Conservation (phyloP, 2,113 vertebrate genomes). For the Mus musculus region DNA sequence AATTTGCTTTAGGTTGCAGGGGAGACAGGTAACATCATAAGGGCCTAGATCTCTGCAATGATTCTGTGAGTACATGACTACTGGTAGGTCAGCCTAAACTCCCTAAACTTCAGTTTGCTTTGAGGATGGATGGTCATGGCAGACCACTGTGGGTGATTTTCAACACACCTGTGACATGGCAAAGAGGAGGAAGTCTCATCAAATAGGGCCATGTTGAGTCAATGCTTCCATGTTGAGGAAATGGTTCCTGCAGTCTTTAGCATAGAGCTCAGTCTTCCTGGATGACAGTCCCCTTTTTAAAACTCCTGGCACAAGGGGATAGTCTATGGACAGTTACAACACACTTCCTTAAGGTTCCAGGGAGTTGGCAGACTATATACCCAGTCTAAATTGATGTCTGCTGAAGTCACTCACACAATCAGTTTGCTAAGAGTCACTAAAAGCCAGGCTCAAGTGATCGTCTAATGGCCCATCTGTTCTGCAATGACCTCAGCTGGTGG, state of each 20-base stretch:
- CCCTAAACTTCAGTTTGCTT: not conserved
- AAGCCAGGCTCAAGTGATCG: slow-evolving; percentile 69
- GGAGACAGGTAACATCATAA: not conserved
- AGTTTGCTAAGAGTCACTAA: slow-evolving; percentile 64
- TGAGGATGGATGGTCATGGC: not conserved
- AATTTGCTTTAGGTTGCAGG: not conserved
- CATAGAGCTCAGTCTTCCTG: not conserved
- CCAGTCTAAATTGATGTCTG: slow-evolving; percentile 66
- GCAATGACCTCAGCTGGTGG: slow-evolving; percentile 62
- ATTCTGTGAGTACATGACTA: not conserved
- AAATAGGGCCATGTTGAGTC: not conserved
- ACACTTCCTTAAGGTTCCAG: not conserved
- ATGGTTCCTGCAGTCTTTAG: not conserved
- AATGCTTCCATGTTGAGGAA: not conserved
- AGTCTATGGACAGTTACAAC: not conserved
- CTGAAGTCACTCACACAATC: slow-evolving; percentile 67
- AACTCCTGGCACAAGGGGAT: not conserved
- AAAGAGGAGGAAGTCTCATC: not conserved
- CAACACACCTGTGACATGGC: not conserved
- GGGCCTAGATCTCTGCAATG: too few relatives aligned
- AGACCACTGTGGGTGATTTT: not conserved
- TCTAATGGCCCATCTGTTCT: slow-evolving; percentile 74
- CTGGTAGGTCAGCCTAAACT: not conserved
- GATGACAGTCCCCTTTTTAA: not conserved
- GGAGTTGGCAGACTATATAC: not conserved